Evolutionary conservation across 1,140 invertebrate genomes (phyloP), one percentile per base, ranked within the genome.

Genomic region (Eciton burchellii): DNA sequence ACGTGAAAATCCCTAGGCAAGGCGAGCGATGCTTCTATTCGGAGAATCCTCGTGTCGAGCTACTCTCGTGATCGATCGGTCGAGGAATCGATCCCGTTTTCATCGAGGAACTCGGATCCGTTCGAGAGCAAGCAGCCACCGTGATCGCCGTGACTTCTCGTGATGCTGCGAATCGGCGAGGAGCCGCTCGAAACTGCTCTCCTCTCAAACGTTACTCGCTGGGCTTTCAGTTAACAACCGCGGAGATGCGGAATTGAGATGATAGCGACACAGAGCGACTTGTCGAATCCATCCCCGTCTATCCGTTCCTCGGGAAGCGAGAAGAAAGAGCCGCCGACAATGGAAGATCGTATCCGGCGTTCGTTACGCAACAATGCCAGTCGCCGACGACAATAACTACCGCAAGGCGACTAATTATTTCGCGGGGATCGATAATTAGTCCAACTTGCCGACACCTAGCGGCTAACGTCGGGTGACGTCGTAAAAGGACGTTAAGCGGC

Each of bases 51-150:
- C 43, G 5, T 26, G 35, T 57, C 59, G 29, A 71, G 43, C 24
- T n/a, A n/a, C n/a, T n/a, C n/a, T n/a, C 12, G 16, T 11, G 65
- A 86, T 83, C 71, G 81, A 68, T 68, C 72, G 19, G 60, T 26
- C n/a, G 26, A n/a, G n/a, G n/a, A n/a, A n/a, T n/a, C n/a, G n/a
- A n/a, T n/a, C n/a, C n/a, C n/a, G n/a, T n/a, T n/a, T n/a, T n/a
- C n/a, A n/a, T n/a, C n/a, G n/a, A n/a, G n/a, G n/a, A n/a, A n/a
- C n/a, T n/a, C n/a, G n/a, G n/a, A n/a, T n/a, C n/a, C n/a, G n/a
- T n/a, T n/a, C n/a, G n/a, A n/a, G n/a, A n/a, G n/a, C n/a, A n/a
- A n/a, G n/a, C n/a, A n/a, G n/a, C n/a, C n/a, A n/a, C n/a, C n/a
- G n/a, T n/a, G n/a, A n/a, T n/a, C n/a, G n/a, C n/a, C n/a, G n/a